Evolutionary conservation across 2,888 invertebrate species (phyloP), one percentile per base, ranked within the genome.

Genomic region (Oligia latruncula): DNA sequence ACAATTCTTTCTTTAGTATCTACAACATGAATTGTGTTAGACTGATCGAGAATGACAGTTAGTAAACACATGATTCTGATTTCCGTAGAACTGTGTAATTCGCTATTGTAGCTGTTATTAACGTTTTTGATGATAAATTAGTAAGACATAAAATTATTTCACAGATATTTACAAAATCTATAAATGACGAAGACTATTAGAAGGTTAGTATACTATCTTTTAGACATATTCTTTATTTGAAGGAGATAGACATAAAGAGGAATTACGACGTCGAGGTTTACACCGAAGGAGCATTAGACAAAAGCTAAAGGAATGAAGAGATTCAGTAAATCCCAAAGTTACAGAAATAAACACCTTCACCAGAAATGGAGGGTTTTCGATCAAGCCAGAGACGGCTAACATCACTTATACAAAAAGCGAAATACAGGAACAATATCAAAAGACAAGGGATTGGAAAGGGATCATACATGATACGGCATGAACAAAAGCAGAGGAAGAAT

Each of bases 401-500:
- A 73, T 64, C 71, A 77, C 85, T 81, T 49, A 76, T 60, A 71
- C 40, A 67, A 78, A 78, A 81, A 75, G 71, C 72, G 78, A 84
- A 73, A 84, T 67, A 74, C 65, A 67, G 85, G 72, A 78, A 73
- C 70, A 78, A 70, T 67, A 83, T 75, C 76, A 78, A 77, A 70
- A 88, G 88, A 85, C 82, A 79, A 78, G 74, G 90, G 91, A 91
- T 67, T 77, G 88, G 90, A 90, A 78, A 90, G 80, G 90, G 87
- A 88, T 81, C 75, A 89, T 72, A 88, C 78, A 88, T 90, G 84
- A 88, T 76, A 85, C 79, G 81, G 90, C 88, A 90, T 89, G 90
- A 90, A 90, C 88, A 90, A 88, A 94, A 93, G 93, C 92, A 92
- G 90, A 87, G 86, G 90, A 93, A 90, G 90, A 92, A 90, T 84